Evolutionary conservation across 1,140 invertebrate genomes (phyloP).

Genomic region (Drosophila subpulchrella): DNA sequence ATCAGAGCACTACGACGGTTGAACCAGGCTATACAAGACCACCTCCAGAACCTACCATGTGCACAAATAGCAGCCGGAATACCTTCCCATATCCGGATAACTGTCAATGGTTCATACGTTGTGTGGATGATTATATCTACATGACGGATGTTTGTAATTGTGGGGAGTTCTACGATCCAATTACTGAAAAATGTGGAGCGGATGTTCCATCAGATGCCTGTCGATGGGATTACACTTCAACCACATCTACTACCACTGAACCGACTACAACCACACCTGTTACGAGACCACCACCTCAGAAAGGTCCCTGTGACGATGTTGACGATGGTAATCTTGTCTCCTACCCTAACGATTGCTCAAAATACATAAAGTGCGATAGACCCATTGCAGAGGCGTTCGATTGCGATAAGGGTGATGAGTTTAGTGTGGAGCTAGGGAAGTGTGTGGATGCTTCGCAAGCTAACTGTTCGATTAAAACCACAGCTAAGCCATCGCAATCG

Average conservation of each 20-base stretch:
- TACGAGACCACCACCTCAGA: conserved; percentile 57
- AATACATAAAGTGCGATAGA: conserved; percentile 62
- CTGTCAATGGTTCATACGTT: conserved; percentile 70
- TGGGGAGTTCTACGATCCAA: conserved; percentile 72
- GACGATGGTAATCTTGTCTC: conserved; percentile 49
- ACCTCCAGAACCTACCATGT: conserved; percentile 50
- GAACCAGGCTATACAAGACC: conserved; percentile 29
- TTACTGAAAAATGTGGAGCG: conserved; percentile 46
- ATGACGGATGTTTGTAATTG: conserved; percentile 74
- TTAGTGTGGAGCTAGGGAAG: conserved; percentile 32
- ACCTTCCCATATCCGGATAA: conserved; percentile 69
- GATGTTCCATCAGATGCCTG: conserved; percentile 67
- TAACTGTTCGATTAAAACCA: conserved; percentile 53
- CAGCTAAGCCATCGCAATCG: conserved; percentile 11
- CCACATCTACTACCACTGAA: conserved; percentile 33
- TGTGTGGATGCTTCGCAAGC: conserved; percentile 60
- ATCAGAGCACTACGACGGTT: conserved; percentile 39
- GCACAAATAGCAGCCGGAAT: conserved; percentile 56
- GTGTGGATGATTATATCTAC: conserved; percentile 64
- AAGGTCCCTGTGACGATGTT: conserved; percentile 58
- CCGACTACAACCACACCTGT: conserved; percentile 33
- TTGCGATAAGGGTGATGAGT: conserved; percentile 60
- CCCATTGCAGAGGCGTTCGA: conserved; percentile 63
- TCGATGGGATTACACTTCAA: conserved; percentile 60
- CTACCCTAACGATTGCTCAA: conserved; percentile 73